Conservation (phyloP, 2,888 invertebrate species). For the Megamerina dolium region DNA sequence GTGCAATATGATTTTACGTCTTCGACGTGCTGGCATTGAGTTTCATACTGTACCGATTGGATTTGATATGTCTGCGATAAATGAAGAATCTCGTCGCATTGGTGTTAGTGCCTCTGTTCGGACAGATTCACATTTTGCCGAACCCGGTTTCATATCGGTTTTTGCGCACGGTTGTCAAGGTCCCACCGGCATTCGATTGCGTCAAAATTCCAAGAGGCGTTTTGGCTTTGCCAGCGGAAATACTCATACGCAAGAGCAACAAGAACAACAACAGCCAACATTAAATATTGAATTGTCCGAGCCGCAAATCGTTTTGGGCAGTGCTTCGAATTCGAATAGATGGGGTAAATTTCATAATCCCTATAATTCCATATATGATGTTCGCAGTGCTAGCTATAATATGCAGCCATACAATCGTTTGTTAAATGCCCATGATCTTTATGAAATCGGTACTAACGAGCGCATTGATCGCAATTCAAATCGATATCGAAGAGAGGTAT, state of each 20-base stretch:
- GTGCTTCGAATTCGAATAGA: conserved; percentile 18
- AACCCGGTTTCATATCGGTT: conserved; percentile 78
- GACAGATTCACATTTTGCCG: conserved; percentile 77
- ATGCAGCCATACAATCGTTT: neutral
- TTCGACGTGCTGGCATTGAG: conserved; percentile 73
- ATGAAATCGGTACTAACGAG: neutral
- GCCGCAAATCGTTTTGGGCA: conserved; percentile 32
- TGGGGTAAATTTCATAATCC: conserved; percentile 31
- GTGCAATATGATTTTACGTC: conserved; percentile 72
- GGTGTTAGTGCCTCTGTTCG: conserved; percentile 49
- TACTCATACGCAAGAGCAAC: conserved; percentile 9
- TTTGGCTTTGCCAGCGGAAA: conserved; percentile 30
- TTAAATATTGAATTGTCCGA: conserved; percentile 30
- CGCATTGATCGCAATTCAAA: conserved; percentile 1
- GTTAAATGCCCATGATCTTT: neutral
- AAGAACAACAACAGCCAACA: no score
- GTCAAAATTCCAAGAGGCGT: conserved; percentile 45
- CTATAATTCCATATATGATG: conserved; percentile 31
- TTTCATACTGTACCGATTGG: conserved; percentile 63
- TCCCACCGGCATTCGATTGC: conserved; percentile 36
- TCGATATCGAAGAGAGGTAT: neutral
- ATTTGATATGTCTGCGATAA: conserved; percentile 23
- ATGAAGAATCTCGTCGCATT: conserved; percentile 36
- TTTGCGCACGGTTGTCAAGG: conserved; percentile 76
- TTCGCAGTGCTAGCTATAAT: conserved; percentile 27